Percentiles rank a stretch among this genome's conserved stretches.
Evolutionary conservation across 30 jellyfish, hydroid and myxozoan genomes (phyloP).

Genomic region (Clytia hemisphaerica): DNA sequence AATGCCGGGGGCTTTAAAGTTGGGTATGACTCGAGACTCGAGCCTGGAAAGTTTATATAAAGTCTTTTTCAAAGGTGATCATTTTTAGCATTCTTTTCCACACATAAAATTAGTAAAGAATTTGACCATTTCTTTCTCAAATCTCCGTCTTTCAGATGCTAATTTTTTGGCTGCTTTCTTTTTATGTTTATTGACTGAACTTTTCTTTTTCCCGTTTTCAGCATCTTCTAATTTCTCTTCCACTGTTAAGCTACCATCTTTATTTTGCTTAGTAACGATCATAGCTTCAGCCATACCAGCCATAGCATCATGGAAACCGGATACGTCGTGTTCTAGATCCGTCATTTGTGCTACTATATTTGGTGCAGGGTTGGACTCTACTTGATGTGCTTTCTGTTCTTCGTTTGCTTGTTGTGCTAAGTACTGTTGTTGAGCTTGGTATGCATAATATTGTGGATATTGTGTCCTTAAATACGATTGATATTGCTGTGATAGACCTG

Average conservation of each 20-base stretch:
- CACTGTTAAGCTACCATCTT: background rate
- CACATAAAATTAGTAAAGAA: slow-evolving; percentile 11
- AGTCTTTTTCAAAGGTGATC: background rate
- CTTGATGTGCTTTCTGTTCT: no score
- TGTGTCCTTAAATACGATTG: no score
- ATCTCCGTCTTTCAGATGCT: background rate
- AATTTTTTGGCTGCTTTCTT: background rate
- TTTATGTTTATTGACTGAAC: background rate
- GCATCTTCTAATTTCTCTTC: background rate
- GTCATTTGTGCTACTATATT: background rate
- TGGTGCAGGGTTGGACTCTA: no score
- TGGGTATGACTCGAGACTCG: no score
- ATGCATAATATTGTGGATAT: no score
- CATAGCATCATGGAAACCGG: slow-evolving; percentile 5
- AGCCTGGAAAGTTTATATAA: background rate
- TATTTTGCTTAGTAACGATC: background rate
- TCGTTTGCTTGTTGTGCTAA: no score
- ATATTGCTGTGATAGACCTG: no score
- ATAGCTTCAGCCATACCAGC: slow-evolving; percentile 6
- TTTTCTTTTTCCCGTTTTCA: background rate
- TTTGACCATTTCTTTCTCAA: background rate
- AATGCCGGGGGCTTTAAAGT: no score
- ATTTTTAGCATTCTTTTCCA: slow-evolving; percentile 16
- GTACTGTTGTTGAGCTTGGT: no score
- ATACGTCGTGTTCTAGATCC: background rate